A percentile compares a stretch with the other conserved stretches of the same genome.
phyloP scores from a whole-genome alignment of 2,113 vertebrate genomes.

The Tyrannus savana region DNA sequence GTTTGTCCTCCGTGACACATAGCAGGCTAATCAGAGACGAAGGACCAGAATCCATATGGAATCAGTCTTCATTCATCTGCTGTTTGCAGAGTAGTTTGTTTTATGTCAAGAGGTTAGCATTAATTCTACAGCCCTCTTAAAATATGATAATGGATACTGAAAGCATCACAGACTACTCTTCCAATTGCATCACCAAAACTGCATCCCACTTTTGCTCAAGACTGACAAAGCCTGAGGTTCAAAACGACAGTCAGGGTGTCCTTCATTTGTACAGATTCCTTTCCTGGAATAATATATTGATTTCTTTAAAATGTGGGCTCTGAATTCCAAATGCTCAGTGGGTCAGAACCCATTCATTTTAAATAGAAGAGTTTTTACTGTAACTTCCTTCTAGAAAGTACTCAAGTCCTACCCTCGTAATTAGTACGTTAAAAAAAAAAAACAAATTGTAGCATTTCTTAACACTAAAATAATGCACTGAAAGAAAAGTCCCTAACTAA shows the following conservation, averaged over 20 bases:
- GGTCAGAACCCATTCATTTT: not conserved
- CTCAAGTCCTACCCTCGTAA: not conserved
- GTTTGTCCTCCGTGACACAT: not conserved
- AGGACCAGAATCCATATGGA: not conserved
- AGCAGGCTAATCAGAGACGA: accelerated
- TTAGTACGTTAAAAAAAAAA: accelerated
- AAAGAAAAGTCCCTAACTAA: not conserved
- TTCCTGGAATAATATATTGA: not conserved
- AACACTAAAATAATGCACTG: not conserved
- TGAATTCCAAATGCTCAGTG: not conserved
- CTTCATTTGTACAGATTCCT: not conserved
- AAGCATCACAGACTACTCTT: not conserved
- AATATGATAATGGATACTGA: not conserved
- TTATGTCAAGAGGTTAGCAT: not conserved
- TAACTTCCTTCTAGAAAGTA: not conserved
- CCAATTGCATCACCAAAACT: not conserved
- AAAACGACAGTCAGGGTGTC: not conserved
- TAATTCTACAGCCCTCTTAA: not conserved
- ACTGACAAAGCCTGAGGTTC: not conserved
- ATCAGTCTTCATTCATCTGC: not conserved
- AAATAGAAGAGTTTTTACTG: not conserved
- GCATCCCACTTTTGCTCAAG: not conserved
- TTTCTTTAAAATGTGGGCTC: not conserved
- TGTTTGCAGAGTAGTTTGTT: not conserved
- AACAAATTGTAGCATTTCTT: not conserved